These are phyloP conservation scores for Pogonognathellus flavescens DNA, from an alignment of 1,140 invertebrate genomes.

Conservation along the genomic window DNA sequence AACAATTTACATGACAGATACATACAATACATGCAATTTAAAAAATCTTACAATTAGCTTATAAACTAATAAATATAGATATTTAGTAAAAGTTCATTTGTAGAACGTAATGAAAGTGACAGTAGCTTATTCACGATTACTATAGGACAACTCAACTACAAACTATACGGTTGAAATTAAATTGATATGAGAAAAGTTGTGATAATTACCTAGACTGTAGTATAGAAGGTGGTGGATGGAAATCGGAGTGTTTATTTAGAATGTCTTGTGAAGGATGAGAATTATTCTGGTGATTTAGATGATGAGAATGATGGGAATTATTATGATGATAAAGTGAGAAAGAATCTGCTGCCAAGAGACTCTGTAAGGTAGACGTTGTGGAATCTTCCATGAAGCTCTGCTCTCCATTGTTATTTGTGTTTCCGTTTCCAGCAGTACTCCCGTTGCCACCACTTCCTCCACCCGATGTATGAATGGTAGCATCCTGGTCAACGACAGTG, in stretches of 20 bases:
- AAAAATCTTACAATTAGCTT: too few species aligned
- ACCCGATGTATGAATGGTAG: constrained; percentile 63
- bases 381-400: constrained; percentile 68
- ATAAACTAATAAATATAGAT: too few species aligned
- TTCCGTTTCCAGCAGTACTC: too few species aligned
- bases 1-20: too few species aligned
- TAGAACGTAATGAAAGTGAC: too few species aligned
- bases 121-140: too few species aligned
- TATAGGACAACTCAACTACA: too few species aligned
- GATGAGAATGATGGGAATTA: constrained; percentile 65
- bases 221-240: constrained; percentile 47
- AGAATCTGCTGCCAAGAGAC: constrained; percentile 75
- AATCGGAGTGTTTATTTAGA: constrained; percentile 38
- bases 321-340: constrained; percentile 63
- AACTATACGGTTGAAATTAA: too few species aligned
- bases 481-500: constrained; percentile 58
- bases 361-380: constrained; percentile 76
- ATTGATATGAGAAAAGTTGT: background rate
- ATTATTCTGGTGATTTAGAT: constrained; percentile 22
- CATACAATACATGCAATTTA: too few species aligned
- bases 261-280: constrained; percentile 39
- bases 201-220: constrained; percentile 57
- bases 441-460: background rate
- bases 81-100: too few species aligned
- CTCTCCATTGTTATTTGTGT: constrained; percentile 12